Evolutionary conservation across 2,888 invertebrate genomes (phyloP).

Genomic region (Oscheius myriophilus): DNA sequence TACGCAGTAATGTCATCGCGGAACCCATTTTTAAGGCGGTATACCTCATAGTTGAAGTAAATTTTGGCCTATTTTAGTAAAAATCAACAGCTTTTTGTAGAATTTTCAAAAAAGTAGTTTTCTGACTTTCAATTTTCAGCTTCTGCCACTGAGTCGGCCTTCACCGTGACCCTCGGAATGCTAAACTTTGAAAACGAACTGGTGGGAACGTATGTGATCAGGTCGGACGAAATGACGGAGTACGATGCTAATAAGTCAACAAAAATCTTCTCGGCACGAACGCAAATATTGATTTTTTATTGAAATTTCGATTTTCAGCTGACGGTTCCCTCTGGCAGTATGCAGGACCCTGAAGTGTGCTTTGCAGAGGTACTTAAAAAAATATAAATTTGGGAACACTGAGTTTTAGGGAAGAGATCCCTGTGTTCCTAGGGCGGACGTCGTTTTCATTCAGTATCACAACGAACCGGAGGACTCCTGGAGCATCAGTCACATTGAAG

Average conservation of each 20-base stretch:
- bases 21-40: no score
- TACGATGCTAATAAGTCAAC: background rate
- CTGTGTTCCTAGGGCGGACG: slow-evolving; percentile 22
- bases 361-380: background rate
- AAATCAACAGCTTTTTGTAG: no score
- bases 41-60: no score
- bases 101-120: no score
- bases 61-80: no score
- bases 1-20: no score
- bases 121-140: no score
- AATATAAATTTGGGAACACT: background rate
- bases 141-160: background rate
- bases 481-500: slow-evolving; percentile 15
- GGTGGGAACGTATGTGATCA: slow-evolving; percentile 7
- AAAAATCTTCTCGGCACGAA: background rate
- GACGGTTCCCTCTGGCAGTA: background rate
- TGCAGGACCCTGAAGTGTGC: background rate
- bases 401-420: slow-evolving; percentile 2
- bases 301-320: background rate
- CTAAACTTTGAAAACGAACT: slow-evolving; percentile 10
- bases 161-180: slow-evolving; percentile 1
- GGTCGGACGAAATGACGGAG: background rate
- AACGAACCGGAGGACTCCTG: slow-evolving; percentile 17
- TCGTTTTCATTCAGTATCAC: slow-evolving; percentile 18
- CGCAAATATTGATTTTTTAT: no score